Conservation (phyloP, 1,140 invertebrate genomes). For the Daktulosphaira vitifoliae region DNA sequence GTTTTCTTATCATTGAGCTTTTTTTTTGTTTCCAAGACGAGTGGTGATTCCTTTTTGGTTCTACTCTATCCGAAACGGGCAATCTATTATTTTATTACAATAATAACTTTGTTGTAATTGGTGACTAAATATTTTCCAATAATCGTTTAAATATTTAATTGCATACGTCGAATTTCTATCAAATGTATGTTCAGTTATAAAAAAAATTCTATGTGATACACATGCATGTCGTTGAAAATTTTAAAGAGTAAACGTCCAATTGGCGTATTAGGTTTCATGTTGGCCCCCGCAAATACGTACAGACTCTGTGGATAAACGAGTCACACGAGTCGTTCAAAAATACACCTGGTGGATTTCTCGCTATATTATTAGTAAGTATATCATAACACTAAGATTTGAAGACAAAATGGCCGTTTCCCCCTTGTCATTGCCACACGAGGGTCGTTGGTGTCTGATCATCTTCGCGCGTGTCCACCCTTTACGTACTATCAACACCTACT, state of each 20-base stretch:
- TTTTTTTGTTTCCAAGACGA: conserved; percentile 23
- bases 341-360: background rate
- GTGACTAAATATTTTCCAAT: too few species aligned
- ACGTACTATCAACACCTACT: too few species aligned
- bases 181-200: too few species aligned
- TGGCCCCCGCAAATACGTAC: conserved; percentile 2
- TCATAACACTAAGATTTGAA: background rate
- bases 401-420: conserved; percentile 12
- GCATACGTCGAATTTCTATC: too few species aligned
- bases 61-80: conserved; percentile 23
- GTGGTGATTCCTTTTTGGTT: conserved; percentile 12
- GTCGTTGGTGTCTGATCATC: too few species aligned
- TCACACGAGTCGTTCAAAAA: background rate
- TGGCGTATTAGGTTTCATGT: conserved; percentile 26
- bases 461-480: too few species aligned
- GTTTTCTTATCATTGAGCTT: conserved; percentile 2
- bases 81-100: conserved; percentile 17
- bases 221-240: background rate
- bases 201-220: too few species aligned
- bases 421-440: background rate
- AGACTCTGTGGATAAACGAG: background rate
- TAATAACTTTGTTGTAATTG: too few species aligned
- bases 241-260: conserved; percentile 22
- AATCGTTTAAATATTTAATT: too few species aligned
- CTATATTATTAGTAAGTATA: conserved; percentile 7